Conservation (phyloP, 2,888 invertebrate genomes). For the Stenichneumon culpator region DNA sequence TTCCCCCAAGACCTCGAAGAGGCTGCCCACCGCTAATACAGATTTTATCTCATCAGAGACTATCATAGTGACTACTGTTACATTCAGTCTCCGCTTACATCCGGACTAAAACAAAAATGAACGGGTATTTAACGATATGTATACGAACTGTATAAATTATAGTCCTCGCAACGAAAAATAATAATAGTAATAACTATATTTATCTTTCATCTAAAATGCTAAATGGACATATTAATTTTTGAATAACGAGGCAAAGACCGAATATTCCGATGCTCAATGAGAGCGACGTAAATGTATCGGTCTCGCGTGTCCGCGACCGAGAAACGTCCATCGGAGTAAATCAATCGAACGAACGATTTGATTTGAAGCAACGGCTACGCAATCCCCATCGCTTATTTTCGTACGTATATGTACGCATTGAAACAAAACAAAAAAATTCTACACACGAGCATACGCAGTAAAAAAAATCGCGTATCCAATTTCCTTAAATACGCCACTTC, state of each 20-base stretch:
- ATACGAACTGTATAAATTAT: too few species aligned
- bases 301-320: slow-evolving; percentile 68
- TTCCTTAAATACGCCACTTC: background rate
- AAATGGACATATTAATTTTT: slow-evolving; percentile 22
- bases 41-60: too few species aligned
- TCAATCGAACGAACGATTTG: slow-evolving; percentile 68
- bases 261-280: background rate
- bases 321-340: slow-evolving; percentile 67
- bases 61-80: background rate
- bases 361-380: slow-evolving; percentile 62
- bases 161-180: too few species aligned
- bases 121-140: background rate
- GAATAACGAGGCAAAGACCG: background rate
- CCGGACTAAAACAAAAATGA: background rate
- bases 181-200: background rate
- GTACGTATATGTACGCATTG: background rate
- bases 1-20: slow-evolving; percentile 2
- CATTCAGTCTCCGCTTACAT: background rate
- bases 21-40: background rate
- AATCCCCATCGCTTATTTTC: background rate
- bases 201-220: slow-evolving; percentile 9
- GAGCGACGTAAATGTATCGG: slow-evolving; percentile 65
- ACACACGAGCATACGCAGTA: background rate
- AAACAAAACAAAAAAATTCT: background rate
- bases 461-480: background rate